Evolutionary conservation across 2,888 invertebrate genomes (phyloP).

Genomic region (Ormia ochracea): DNA sequence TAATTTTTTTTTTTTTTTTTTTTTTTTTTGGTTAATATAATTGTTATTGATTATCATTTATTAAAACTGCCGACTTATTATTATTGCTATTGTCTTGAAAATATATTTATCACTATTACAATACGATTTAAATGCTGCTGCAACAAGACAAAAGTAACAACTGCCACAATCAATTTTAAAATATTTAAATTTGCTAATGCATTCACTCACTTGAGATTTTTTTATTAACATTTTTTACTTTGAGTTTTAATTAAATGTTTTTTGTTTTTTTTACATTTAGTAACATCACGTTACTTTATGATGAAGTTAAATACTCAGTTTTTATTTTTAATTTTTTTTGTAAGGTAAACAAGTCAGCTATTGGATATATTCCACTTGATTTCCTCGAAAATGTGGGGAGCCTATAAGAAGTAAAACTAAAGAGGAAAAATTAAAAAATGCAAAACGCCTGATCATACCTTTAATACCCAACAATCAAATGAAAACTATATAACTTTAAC

Average conservation of each 20-base stretch:
- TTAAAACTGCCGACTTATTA: neutral
- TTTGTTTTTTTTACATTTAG: conserved; percentile 31
- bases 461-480: conserved; percentile 7
- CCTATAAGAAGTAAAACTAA: neutral
- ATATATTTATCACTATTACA: neutral
- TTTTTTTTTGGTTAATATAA: no score
- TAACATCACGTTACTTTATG: conserved; percentile 33
- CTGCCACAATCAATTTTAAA: conserved; percentile 20
- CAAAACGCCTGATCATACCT: conserved; percentile 3
- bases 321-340: neutral
- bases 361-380: neutral
- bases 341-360: neutral
- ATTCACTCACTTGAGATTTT: neutral
- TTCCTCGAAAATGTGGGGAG: conserved; percentile 22
- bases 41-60: no score
- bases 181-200: conserved; percentile 12
- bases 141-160: conserved; percentile 36
- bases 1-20: no score
- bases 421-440: neutral
- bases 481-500: neutral
- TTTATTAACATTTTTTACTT: conserved; percentile 14
- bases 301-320: neutral
- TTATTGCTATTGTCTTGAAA: neutral
- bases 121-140: neutral
- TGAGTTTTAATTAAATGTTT: neutral